Percentiles rank a stretch among this genome's conserved stretches.
These are phyloP conservation scores for Dipodomys stephensi DNA, from an alignment of 2,113 vertebrate genomes.

Conservation along the genomic window DNA sequence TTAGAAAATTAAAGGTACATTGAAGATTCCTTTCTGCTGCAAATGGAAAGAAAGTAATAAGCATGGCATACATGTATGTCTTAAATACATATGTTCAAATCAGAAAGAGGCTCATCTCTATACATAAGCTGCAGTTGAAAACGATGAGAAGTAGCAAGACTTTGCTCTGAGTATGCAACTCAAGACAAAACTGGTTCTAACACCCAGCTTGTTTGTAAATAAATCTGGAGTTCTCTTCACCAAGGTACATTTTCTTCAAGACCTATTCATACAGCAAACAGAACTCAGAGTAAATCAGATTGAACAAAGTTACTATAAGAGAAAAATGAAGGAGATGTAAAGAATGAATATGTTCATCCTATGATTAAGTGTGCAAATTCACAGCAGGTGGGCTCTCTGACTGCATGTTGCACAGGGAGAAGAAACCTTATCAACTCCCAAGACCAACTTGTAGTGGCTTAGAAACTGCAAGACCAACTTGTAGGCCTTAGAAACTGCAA, in stretches of 20 bases:
- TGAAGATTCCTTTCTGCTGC: neutral
- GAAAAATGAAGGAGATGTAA: neutral
- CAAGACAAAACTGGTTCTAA: neutral
- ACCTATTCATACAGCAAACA: neutral
- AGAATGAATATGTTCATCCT: neutral
- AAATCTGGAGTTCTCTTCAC: neutral
- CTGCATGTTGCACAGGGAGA: neutral
- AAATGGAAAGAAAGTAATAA: neutral
- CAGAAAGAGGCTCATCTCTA: neutral
- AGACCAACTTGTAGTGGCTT: neutral
- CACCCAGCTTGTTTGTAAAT: neutral
- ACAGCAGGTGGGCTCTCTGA: neutral
- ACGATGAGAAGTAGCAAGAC: no score
- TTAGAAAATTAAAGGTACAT: neutral
- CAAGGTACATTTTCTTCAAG: neutral
- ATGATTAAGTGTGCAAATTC: neutral
- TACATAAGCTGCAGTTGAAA: fast-evolving
- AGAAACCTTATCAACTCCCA: neutral
- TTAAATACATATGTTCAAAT: neutral
- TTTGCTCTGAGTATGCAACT: neutral
- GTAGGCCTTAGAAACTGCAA: neutral
- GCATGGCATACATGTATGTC: neutral
- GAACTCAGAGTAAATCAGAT: neutral
- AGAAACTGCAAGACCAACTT: neutral
- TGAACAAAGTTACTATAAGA: neutral